phyloP scores from a whole-genome alignment of 2,113 vertebrate species.

The Bos taurus region DNA sequence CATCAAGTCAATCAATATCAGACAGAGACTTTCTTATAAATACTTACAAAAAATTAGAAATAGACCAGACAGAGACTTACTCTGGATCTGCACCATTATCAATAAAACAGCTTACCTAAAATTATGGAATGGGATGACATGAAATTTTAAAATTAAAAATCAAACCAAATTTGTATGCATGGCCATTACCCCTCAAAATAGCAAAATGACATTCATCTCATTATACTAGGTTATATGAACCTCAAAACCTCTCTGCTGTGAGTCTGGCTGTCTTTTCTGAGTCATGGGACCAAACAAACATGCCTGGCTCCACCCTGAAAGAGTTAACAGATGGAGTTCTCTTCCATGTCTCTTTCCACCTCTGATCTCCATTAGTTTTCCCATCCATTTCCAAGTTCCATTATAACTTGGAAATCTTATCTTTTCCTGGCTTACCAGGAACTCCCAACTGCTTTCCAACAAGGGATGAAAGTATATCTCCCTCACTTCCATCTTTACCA shows the following conservation, averaged over 20 bases:
- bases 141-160: background rate
- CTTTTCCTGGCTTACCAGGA: background rate
- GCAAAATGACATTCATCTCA: background rate
- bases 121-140: background rate
- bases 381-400: background rate
- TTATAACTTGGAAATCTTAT: background rate
- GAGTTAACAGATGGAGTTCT: background rate
- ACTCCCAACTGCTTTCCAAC: background rate
- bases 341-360: background rate
- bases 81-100: background rate
- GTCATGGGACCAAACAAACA: background rate
- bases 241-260: background rate
- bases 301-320: background rate
- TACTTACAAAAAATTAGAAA: background rate
- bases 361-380: background rate
- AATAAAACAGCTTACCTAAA: background rate
- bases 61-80: background rate
- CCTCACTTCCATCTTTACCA: background rate
- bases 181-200: background rate
- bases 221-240: background rate
- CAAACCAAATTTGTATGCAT: background rate
- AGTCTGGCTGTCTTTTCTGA: background rate
- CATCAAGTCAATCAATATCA: background rate
- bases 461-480: background rate
- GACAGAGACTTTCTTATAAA: background rate